Evolutionary conservation across 1,140 invertebrate species (phyloP).

Genomic region (Sinonovacula constricta): DNA sequence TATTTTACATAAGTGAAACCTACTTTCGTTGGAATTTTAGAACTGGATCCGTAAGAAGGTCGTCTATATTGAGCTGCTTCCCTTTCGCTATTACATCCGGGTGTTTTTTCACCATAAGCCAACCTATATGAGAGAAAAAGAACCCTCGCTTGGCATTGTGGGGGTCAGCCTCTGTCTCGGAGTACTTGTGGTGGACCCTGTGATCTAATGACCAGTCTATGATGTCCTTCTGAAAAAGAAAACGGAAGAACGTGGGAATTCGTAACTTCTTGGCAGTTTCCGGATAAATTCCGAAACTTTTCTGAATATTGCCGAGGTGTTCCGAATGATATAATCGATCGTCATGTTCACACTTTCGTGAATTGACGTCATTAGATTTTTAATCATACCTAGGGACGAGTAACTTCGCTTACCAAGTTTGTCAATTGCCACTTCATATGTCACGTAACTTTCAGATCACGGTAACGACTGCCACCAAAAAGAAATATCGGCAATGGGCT

Average conservation of each 20-base stretch:
- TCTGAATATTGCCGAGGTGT: not conserved
- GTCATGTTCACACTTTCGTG: too few relatives aligned
- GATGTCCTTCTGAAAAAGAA: conserved; percentile 88
- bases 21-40: conserved; percentile 90
- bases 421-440: too few relatives aligned
- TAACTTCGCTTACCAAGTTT: too few relatives aligned
- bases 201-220: conserved; percentile 97
- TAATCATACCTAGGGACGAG: too few relatives aligned
- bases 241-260: not conserved
- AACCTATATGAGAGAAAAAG: conserved; percentile 97
- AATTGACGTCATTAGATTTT: too few relatives aligned
- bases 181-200: conserved; percentile 97
- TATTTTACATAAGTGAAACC: too few relatives aligned
- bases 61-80: conserved; percentile 90
- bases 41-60: conserved; percentile 91
- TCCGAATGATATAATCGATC: not conserved
- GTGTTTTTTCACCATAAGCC: conserved; percentile 94
- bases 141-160: conserved; percentile 96
- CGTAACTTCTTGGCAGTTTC: too few relatives aligned
- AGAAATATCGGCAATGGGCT: too few relatives aligned
- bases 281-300: not conserved
- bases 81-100: conserved; percentile 93
- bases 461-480: too few relatives aligned
- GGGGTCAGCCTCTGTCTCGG: conserved; percentile 97
- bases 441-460: too few relatives aligned